Evolutionary conservation across 2,797 vertebrate species (phyloP).

Genomic region (Macrochelys suwanniensis): DNA sequence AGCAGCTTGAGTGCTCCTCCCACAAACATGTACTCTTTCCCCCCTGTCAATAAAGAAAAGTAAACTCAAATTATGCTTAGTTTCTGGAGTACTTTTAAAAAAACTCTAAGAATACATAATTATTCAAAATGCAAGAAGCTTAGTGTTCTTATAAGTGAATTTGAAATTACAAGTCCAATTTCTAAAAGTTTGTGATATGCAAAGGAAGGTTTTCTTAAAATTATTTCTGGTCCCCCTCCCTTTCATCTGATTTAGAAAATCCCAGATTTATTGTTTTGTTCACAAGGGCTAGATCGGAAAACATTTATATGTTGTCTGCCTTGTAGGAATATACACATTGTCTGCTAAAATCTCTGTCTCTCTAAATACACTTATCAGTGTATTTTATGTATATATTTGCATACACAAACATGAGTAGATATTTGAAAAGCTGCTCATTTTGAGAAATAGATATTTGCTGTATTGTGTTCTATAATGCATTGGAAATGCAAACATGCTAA

Average conservation of each 20-base stretch:
- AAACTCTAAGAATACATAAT: neutral
- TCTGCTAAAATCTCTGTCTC: neutral
- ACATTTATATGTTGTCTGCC: neutral
- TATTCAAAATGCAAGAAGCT: neutral
- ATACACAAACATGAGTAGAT: accelerated
- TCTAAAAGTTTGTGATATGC: neutral
- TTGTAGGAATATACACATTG: neutral
- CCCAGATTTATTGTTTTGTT: neutral
- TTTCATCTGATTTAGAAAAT: neutral
- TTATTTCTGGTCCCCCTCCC: neutral
- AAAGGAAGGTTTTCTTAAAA: neutral
- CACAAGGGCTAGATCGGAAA: neutral
- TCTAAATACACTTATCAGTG: neutral
- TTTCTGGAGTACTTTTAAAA: neutral
- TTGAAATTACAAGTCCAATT: neutral
- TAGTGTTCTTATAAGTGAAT: neutral
- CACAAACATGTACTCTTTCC: neutral
- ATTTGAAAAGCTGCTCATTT: neutral
- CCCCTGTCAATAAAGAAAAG: neutral
- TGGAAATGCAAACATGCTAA: accelerated
- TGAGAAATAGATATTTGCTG: neutral
- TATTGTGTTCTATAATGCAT: accelerated
- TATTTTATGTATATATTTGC: accelerated
- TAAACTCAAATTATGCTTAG: neutral
- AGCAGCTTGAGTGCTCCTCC: neutral